Evolutionary conservation across 1,140 invertebrate genomes (phyloP), one percentile per base, ranked within the genome.

Genomic region (Lepidurus couesii): DNA sequence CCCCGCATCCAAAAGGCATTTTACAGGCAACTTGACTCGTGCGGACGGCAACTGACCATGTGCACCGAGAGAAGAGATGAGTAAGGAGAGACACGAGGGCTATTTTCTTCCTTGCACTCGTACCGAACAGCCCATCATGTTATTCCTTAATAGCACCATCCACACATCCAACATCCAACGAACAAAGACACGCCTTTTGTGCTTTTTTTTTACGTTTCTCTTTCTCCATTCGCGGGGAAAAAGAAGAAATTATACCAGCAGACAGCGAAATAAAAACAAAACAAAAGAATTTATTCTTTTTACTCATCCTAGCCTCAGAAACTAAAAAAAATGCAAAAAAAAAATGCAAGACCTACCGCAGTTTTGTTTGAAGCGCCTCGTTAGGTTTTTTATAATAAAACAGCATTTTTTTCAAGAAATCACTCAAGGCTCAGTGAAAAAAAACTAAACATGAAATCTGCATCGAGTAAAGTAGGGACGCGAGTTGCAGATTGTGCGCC

Each of bases 1-100:
- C 53, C 53, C 53, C 4, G 53, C 53, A 7, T 65, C 53, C 16
- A 65, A 65, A 21, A 65, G 53, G 53, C 53, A 65, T 65, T 65
- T 65, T 16, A 65, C 53, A 65, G 53, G 53, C 53, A 65, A 65
- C 53, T 65, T 65, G 53, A 65, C 53, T 65, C 53, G 53, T 65
- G 53, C 53, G 53, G 53, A 65, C 53, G 53, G 53, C 53, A 65
- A 65, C 53, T 65, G 53, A 65, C 53, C 53, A 65, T 65, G 53
- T 65, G 53, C 53, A 16, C 53, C n/a, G 16, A 34, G 53, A 65
- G 21, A 65, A n/a, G 53, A 9, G 53, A 65, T 65, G 53, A 65
- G 21, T 65, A 65, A 65, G 53, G n/a, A 21, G 21, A 13, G 53
- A 65, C 53, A 65, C 9, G 53, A 65, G 53, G 34, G 53, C 53